These are phyloP conservation scores for Drosophila hydei DNA, from an alignment of 1,140 invertebrate species.

Conservation along the genomic window DNA sequence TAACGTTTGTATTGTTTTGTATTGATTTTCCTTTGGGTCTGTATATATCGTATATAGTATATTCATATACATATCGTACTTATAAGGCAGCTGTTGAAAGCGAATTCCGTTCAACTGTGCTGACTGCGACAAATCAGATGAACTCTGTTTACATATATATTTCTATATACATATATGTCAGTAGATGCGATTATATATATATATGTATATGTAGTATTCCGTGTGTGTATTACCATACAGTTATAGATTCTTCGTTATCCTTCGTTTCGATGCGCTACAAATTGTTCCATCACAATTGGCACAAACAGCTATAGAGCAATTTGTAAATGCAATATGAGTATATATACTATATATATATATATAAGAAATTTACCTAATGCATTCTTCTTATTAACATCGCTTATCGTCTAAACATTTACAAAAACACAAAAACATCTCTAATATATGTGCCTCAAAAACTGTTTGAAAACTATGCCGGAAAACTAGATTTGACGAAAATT, in stretches of 20 bases:
- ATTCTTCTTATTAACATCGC: slow-evolving; percentile 32
- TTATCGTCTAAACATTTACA: slow-evolving; percentile 61
- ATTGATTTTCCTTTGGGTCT: background rate
- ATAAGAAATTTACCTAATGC: slow-evolving; percentile 28
- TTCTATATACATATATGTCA: background rate
- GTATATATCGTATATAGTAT: background rate
- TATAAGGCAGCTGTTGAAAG: slow-evolving; percentile 28
- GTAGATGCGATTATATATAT: slow-evolving; percentile 1
- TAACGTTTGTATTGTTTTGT: slow-evolving; percentile 3
- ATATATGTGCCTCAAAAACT: too few relatives aligned
- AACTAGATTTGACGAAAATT: slow-evolving; percentile 52
- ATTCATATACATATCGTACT: slow-evolving; percentile 3
- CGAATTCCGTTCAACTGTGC: slow-evolving; percentile 17
- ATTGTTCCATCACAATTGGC: slow-evolving; percentile 46
- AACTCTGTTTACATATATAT: slow-evolving; percentile 8
- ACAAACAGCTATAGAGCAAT: slow-evolving; percentile 18
- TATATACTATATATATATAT: slow-evolving; percentile 19
- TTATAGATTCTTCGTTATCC: background rate
- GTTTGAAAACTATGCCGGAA: background rate
- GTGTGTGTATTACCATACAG: slow-evolving; percentile 1
- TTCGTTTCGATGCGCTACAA: slow-evolving; percentile 19
- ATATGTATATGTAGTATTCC: background rate
- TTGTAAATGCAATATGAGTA: slow-evolving; percentile 38
- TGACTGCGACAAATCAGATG: slow-evolving; percentile 2
- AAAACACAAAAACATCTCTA: slow-evolving; percentile 14